Conservation (phyloP, 2,797 vertebrate species). For the Enteromius unitaeniatus region DNA sequence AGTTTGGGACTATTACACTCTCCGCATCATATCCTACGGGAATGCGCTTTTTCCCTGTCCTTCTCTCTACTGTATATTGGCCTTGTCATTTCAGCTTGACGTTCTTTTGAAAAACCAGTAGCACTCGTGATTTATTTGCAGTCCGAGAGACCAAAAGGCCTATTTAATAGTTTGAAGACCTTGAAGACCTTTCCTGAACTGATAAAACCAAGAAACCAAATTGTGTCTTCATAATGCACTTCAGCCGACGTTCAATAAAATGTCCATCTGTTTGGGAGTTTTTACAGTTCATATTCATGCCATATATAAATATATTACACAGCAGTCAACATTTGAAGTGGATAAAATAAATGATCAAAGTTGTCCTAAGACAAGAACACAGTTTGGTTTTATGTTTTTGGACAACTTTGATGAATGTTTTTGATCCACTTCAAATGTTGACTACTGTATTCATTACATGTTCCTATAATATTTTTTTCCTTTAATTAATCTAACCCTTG, state of each 20-base stretch:
- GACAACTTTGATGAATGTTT: too few relatives aligned
- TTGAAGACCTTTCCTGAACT: neutral
- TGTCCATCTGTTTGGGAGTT: neutral
- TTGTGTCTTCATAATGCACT: neutral
- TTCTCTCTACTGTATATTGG: conserved; percentile 10
- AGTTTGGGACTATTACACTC: conserved; percentile 79
- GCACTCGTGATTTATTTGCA: neutral
- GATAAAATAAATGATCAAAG: too few relatives aligned
- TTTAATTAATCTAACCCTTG: neutral
- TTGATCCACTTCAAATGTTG: too few relatives aligned
- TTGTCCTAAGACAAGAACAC: too few relatives aligned
- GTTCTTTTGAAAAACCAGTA: neutral
- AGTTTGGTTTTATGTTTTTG: too few relatives aligned
- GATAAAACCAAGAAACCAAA: neutral
- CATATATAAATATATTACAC: too few relatives aligned
- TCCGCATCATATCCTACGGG: conserved; percentile 75
- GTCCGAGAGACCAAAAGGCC: neutral
- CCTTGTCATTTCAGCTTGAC: conserved; percentile 44
- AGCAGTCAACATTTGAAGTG: too few relatives aligned
- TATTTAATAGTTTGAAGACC: conserved; percentile 1
- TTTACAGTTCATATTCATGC: neutral
- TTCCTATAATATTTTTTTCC: too few relatives aligned
- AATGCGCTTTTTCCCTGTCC: conserved; percentile 60
- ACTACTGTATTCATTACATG: too few relatives aligned
- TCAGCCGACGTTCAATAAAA: too few relatives aligned